These are phyloP conservation scores for Plagiodera versicolora DNA, from an alignment of 2,888 invertebrate genomes.

Conservation along the genomic window DNA sequence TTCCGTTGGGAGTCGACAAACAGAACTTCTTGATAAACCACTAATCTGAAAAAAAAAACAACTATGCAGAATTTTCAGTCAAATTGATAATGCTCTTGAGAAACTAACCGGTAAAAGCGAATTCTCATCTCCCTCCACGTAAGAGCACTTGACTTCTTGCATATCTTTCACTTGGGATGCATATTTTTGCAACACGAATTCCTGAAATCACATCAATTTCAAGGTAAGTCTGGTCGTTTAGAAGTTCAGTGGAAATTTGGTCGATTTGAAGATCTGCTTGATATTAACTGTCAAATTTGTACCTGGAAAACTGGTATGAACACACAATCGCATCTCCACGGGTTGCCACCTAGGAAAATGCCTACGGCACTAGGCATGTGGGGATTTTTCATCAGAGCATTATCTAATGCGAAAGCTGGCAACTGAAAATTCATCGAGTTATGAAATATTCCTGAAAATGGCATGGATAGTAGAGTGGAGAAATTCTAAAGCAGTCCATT, in stretches of 20 bases:
- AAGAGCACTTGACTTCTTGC: constrained; percentile 70
- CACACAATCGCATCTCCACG: constrained; percentile 82
- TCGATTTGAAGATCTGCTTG: too few species aligned
- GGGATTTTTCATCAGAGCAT: constrained; percentile 72
- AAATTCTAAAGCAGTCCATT: too few species aligned
- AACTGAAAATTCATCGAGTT: constrained; percentile 58
- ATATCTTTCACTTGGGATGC: constrained; percentile 70
- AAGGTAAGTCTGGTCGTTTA: too few species aligned
- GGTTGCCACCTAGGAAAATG: constrained; percentile 73
- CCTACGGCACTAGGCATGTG: constrained; percentile 73
- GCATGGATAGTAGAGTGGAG: too few species aligned
- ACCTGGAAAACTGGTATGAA: constrained; percentile 78
- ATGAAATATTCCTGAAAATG: too few species aligned
- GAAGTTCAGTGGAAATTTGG: too few species aligned
- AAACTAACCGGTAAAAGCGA: constrained; percentile 62
- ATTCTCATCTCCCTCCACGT: constrained; percentile 64
- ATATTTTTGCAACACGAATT: constrained; percentile 66
- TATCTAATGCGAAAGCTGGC: constrained; percentile 79
- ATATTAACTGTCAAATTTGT: constrained; percentile 1
- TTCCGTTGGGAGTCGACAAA: constrained; percentile 63
- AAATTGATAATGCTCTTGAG: neutral
- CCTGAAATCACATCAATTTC: constrained; percentile 35
- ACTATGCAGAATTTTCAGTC: neutral
- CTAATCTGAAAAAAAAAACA: constrained; percentile 61
- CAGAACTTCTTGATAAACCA: constrained; percentile 67